Conservation (phyloP, 2,888 invertebrate species). For the Diaphora mendica region DNA sequence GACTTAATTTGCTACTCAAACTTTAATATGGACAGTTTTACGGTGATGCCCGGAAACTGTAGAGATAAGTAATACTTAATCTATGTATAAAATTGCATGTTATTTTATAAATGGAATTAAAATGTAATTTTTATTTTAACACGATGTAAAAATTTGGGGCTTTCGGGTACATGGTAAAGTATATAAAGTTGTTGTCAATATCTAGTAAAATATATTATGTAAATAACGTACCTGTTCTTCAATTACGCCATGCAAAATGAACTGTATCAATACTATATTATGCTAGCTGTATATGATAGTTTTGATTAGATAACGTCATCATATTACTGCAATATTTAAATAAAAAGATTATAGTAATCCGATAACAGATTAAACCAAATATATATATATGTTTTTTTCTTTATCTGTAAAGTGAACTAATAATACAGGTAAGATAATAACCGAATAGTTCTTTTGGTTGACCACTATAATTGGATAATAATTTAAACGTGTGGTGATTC, state of each 20-base stretch:
- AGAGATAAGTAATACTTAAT: background rate
- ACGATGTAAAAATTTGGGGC: background rate
- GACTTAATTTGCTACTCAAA: no score
- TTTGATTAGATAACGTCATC: slow-evolving; percentile 19
- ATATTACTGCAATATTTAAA: slow-evolving; percentile 24
- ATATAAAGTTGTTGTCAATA: background rate
- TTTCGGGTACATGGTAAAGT: background rate
- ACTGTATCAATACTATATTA: slow-evolving; percentile 4
- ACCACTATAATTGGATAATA: background rate
- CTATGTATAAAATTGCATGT: background rate
- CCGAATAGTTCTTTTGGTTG: background rate
- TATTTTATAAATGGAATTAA: background rate
- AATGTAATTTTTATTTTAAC: background rate
- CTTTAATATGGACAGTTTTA: no score
- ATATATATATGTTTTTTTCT: background rate
- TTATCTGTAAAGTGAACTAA: background rate
- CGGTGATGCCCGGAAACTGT: background rate
- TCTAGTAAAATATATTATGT: background rate
- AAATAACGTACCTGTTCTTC: slow-evolving; percentile 42
- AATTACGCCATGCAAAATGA: slow-evolving; percentile 56
- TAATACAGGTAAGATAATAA: background rate
- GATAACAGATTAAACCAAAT: slow-evolving; percentile 5
- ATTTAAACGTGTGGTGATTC: background rate
- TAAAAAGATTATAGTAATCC: slow-evolving; percentile 46
- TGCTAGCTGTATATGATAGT: background rate